Evolutionary conservation across 2,888 invertebrate species (phyloP), one percentile per base, ranked within the genome.

Genomic region (Eretmocerus hayati): DNA sequence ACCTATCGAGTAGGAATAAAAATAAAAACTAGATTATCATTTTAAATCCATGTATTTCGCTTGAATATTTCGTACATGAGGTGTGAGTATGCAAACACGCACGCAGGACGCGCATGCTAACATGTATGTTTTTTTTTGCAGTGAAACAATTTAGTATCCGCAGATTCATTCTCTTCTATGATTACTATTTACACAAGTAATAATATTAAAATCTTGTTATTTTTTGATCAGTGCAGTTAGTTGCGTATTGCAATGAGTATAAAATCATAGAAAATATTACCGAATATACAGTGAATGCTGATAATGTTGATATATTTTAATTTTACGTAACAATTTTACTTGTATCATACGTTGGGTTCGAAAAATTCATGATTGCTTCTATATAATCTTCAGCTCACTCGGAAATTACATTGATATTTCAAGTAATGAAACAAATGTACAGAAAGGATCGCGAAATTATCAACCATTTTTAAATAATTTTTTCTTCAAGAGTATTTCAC

Each of bases 261-360:
- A 50, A 53, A 53, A 53, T 50, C 42, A 53, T 53, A 50, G 42
- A 53, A 50, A 53, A 53, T 42, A 53, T 48, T 53, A 42, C 53
- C 53, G 42, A 53, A 53, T 48, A 36, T 48, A 50, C 50, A 53
- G 50, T 48, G 42, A 48, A 53, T 48, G 48, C 32, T 48, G 45
- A 50, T 48, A 48, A 53, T 50, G 18, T 36, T 46, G 38, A 43
- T 31, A 52, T 47, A 15, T 18, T 44, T 38, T 42, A 42, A 26
- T 43, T 46, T 26, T 48, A 48, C 40, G 42, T 30, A 43, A 46
- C 43, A 46, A 52, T 46, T 39, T 45, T 52, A 42, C 42, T 48
- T 36, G 43, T 38, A 22, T 39, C 48, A 52, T 46, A 37, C 39
- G 33, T 43, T n/a, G n/a, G n/a, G 41, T 41, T 49, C 39, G 37